Base-by-base conservation (phyloP, 2,113 vertebrate genomes). In the Perccottus glenii region DNA sequence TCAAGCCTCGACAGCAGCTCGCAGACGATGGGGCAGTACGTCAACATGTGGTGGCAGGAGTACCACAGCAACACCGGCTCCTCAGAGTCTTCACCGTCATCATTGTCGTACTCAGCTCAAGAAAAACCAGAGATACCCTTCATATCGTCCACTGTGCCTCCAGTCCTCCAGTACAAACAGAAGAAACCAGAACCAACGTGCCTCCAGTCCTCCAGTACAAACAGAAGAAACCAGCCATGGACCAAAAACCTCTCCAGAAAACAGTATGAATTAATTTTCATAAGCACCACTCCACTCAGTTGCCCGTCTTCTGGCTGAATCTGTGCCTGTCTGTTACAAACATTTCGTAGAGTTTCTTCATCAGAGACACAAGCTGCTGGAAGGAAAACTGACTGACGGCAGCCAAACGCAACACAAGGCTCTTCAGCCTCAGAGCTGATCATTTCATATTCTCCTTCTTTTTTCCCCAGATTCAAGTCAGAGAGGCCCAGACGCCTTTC, bases 41-140 rank as follows among this genome's bases (percentile, higher is more conserved):
- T 94, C 10, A 76, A 77, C 19, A 85, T 90, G 58, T 98, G 94
- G 95, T 96, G 95, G 96, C 81, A 61, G 16, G 91, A 92, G 59
- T 93, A 94, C 77, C 85, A 77, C 11, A 11, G 16, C 14, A 70
- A 71, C 19, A 14, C 91, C 14, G 1, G 7, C 55, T 43, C 38
- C 7, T 9, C 55, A 1, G 5, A 14, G 4, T 38, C 35, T 35
- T 57, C 55, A 12, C 38, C 87, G 19, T 36, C 32, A 5, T 2
- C 52, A 27, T 27, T 27, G 1, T 33, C 11, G 0, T 35, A 10
- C 52, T 38, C 52, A 4, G 32, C 52, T 1, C 52, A 55, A 3
- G 33, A 56, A 45, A 36, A 48, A 11, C 11, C 7, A 4, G 51
- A 55, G 32, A 36, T 55, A 7, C 32, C 51, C 32, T 55, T 52